phyloP scores from a whole-genome alignment of 2,113 vertebrate genomes.

The Saccopteryx leptura region DNA sequence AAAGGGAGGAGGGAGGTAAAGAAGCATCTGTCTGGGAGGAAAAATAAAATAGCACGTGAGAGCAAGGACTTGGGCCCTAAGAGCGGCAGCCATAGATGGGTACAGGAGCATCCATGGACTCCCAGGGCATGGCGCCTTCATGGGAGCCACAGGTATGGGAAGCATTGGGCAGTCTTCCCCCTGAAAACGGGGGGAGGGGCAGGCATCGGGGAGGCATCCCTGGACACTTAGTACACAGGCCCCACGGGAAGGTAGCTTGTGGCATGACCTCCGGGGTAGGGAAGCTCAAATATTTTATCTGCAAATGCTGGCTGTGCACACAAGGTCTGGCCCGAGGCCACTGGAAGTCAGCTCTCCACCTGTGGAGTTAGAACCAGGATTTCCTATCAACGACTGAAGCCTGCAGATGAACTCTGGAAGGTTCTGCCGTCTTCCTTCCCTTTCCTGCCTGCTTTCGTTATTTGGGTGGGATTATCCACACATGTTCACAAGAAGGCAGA shows the following conservation, averaged over 20 bases:
- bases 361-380: background rate
- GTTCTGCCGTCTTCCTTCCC: background rate
- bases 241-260: background rate
- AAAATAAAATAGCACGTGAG: background rate
- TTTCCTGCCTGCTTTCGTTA: background rate
- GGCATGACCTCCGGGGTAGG: background rate
- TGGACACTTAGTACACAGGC: background rate
- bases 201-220: background rate
- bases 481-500: background rate
- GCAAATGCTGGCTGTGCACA: background rate
- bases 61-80: background rate
- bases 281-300: background rate
- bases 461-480: background rate
- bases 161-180: background rate
- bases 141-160: background rate
- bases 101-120: background rate
- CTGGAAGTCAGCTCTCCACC: background rate
- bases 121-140: accelerated
- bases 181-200: background rate
- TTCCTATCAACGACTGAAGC: background rate
- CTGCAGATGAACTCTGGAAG: background rate
- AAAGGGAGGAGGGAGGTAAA: background rate
- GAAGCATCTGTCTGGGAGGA: background rate
- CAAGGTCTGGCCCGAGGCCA: background rate
- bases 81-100: background rate